Base-by-base conservation (phyloP, 2,888 invertebrate species). In the Drosophila tripunctata region DNA sequence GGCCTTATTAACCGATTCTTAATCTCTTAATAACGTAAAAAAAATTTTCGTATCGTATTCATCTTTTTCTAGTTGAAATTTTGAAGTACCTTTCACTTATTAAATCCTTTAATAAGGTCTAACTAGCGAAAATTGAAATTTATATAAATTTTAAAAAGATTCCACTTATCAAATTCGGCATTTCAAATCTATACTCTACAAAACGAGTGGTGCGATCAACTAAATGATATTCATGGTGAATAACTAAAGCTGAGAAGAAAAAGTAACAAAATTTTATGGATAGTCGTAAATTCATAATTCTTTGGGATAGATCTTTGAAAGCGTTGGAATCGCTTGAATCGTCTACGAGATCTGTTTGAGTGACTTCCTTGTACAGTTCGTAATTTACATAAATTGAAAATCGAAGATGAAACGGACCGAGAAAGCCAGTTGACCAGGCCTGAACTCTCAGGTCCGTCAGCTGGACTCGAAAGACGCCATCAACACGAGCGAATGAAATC, bases 331-430 rank as follows among this genome's bases (percentile, higher is more conserved):
- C 43, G 33, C 19, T 27, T 27, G 12, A 35, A 66, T 66, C 41
- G 41, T 44, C n/a, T n/a, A 27, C 44, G 56, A n/a, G n/a, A 60
- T 31, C 55, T 15, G 62, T 63, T 44, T 75, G 66, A 85, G 63
- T 62, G 87, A 81, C 85, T 81, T 87, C 87, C 86, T 87, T 78
- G 73, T 75, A 65, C 73, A 50, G 50, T 61, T 60, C 56, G 70
- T 75, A 70, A 84, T 84, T 88, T 88, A 83, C 83, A 84, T 84
- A 84, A 88, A 88, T 83, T 86, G 70, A 69, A 64, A 58, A 67
- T 65, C 63, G 55, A 50, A 88, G 88, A 87, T 88, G 78, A 83
- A 83, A 88, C 63, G 55, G 33, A 10, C 57, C 75, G 77, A 74
- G 73, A 62, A 58, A 71, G 77, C 77, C 55, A 36, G 44, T 57